A percentile compares a stretch with the other conserved stretches of the same genome.
phyloP scores from a whole-genome alignment of 2,888 invertebrate genomes.

The Rotaria magnacalcarata region DNA sequence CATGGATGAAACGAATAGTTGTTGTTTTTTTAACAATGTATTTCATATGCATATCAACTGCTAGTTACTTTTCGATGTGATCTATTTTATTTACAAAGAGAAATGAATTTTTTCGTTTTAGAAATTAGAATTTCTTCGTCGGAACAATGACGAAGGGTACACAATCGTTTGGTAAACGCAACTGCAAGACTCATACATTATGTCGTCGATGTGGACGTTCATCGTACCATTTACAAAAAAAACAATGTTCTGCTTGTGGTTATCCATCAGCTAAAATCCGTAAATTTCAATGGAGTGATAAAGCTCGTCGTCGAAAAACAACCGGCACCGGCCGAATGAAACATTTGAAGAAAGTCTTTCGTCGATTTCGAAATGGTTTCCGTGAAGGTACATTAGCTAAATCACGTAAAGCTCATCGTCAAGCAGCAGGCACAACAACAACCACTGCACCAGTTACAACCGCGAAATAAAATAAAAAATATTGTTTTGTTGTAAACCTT shows the following conservation, averaged over 20 bases:
- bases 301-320: conserved; percentile 98
- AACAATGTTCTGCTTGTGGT: conserved; percentile 91
- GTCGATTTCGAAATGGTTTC: conserved; percentile 64
- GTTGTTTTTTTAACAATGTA: not conserved
- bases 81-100: not conserved
- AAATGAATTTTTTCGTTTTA: not conserved
- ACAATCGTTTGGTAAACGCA: conserved; percentile 98
- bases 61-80: not conserved
- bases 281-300: conserved; percentile 96
- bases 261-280: conserved; percentile 89
- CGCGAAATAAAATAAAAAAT: not conserved
- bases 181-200: conserved; percentile 98
- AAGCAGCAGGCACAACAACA: not conserved
- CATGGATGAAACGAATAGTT: not conserved
- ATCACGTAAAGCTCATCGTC: conserved; percentile 38
- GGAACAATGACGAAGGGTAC: conserved; percentile 82
- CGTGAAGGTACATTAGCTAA: conserved; percentile 47
- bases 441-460: not conserved
- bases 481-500: conserved; percentile 11
- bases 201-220: conserved; percentile 96
- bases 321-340: conserved; percentile 98
- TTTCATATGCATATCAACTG: not conserved
- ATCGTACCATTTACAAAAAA: conserved; percentile 96
- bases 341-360: conserved; percentile 84
- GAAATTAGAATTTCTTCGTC: conserved; percentile 6